Conservation (phyloP, 2,888 invertebrate genomes). For the Heliothis peltigera region DNA sequence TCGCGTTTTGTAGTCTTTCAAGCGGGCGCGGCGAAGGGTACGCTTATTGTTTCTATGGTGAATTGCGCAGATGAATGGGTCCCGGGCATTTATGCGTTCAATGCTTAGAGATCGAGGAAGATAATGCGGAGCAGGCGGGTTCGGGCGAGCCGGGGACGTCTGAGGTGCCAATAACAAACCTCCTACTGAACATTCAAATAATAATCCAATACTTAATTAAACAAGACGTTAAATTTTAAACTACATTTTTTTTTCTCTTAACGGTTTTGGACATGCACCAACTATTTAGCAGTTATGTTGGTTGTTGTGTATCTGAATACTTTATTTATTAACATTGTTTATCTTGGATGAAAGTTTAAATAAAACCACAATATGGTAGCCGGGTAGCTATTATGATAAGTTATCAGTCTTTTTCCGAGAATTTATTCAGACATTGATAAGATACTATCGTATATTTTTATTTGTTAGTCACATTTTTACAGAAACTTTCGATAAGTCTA, state of each 20-base stretch:
- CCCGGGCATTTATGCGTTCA: conserved; percentile 80
- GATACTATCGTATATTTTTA: too few relatives aligned
- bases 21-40: conserved; percentile 84
- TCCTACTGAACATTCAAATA: conserved; percentile 71
- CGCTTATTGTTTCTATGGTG: conserved; percentile 87
- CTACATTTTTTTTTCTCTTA: not conserved
- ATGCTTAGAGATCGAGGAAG: conserved; percentile 85
- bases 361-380: conserved; percentile 21
- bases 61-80: conserved; percentile 86
- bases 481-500: too few relatives aligned
- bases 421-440: conserved; percentile 27
- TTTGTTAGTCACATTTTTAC: too few relatives aligned
- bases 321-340: too few relatives aligned
- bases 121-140: conserved; percentile 83
- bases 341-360: conserved; percentile 10
- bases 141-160: conserved; percentile 79
- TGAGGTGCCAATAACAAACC: conserved; percentile 83
- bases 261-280: conserved; percentile 7
- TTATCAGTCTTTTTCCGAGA: conserved; percentile 35
- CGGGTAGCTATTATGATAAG: conserved; percentile 34
- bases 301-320: too few relatives aligned
- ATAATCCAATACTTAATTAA: too few relatives aligned
- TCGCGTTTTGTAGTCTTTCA: conserved; percentile 82
- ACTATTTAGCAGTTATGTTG: too few relatives aligned
- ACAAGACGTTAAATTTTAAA: too few relatives aligned